Evolutionary conservation across 2,113 vertebrate species (phyloP).

Genomic region (Loxodonta africana): DNA sequence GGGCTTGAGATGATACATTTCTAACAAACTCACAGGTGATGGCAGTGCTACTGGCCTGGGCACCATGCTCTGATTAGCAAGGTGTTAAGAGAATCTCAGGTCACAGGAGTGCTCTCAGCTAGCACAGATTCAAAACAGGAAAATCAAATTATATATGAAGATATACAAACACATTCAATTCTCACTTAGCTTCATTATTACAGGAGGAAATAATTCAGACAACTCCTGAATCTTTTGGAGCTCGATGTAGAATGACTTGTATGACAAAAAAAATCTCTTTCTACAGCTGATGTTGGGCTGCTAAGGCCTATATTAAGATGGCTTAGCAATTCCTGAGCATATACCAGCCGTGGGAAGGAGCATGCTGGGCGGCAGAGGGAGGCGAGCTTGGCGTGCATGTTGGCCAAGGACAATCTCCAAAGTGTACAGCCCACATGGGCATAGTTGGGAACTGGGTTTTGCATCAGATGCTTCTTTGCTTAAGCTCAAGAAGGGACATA

Average conservation of each 20-base stretch:
- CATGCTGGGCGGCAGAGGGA: neutral
- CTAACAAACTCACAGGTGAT: neutral
- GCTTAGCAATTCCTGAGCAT: neutral
- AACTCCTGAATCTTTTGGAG: slow-evolving; percentile 18
- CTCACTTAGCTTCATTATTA: neutral
- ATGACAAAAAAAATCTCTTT: neutral
- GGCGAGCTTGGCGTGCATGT: neutral
- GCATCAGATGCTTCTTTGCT: neutral
- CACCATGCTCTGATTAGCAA: neutral
- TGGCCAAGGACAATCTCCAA: neutral
- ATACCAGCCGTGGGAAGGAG: neutral
- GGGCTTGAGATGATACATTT: neutral
- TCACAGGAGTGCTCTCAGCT: neutral
- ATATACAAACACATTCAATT: neutral
- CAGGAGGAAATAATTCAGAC: neutral
- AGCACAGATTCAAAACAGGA: slow-evolving; percentile 30
- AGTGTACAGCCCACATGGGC: neutral
- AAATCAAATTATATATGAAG: slow-evolving; percentile 19
- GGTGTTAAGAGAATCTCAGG: slow-evolving; percentile 25
- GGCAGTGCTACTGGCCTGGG: neutral
- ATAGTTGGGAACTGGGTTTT: neutral
- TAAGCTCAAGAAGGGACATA: neutral
- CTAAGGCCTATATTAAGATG: neutral
- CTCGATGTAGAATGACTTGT: slow-evolving; percentile 31
- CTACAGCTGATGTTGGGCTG: neutral